Conservation (phyloP, 1,140 invertebrate genomes). For the Arctopsyche grandis region DNA sequence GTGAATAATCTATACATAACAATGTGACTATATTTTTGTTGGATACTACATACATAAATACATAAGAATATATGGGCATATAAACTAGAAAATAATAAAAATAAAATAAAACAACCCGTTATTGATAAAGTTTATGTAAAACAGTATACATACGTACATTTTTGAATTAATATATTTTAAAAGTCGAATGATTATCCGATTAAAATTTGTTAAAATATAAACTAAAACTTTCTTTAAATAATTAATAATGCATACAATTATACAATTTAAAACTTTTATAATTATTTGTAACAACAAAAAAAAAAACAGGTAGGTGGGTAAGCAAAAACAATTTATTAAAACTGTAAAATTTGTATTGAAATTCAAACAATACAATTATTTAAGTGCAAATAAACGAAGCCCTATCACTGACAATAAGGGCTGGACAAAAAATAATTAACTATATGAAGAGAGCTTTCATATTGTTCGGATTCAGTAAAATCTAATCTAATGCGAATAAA, state of each 20-base stretch:
- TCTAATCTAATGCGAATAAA: conserved; percentile 34
- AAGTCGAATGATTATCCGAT: neutral
- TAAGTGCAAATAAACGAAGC: neutral
- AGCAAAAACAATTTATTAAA: neutral
- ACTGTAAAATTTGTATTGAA: neutral
- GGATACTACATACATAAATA: conserved; percentile 36
- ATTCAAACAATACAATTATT: neutral
- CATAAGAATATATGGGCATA: conserved; percentile 33
- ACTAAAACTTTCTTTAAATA: neutral
- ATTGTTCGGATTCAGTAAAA: conserved; percentile 49
- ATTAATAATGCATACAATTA: neutral
- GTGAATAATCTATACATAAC: conserved; percentile 55
- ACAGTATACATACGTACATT: neutral
- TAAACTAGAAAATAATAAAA: conserved; percentile 30
- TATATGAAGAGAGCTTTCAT: conserved; percentile 49
- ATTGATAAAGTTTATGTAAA: conserved; percentile 20
- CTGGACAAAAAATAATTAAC: neutral
- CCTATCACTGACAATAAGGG: neutral
- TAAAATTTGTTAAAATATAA: neutral
- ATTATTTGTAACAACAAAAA: neutral
- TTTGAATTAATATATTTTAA: neutral
- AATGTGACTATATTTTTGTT: conserved; percentile 49
- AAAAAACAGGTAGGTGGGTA: conserved; percentile 8
- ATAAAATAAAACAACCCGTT: conserved; percentile 41
- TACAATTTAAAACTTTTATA: neutral